phyloP scores from a whole-genome alignment of 2,113 vertebrate genomes.

The Gallinago undulata region DNA sequence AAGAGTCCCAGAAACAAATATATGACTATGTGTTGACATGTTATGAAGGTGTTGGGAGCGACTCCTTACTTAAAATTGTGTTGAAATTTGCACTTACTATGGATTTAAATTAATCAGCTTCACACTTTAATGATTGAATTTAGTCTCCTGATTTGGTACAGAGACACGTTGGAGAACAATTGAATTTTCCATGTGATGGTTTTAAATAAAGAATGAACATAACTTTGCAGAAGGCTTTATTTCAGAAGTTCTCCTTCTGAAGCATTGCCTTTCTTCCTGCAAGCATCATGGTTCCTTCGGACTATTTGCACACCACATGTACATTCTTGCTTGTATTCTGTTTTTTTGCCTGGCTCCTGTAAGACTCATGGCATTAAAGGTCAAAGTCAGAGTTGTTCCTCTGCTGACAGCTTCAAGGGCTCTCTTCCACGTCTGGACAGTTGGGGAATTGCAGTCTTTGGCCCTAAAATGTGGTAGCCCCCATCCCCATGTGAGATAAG shows the following conservation, averaged over 20 bases:
- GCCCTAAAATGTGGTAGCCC: neutral
- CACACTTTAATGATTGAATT: constrained; percentile 60
- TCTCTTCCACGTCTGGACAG: neutral
- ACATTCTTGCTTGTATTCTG: neutral
- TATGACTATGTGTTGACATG: constrained; percentile 69
- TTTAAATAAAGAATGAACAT: constrained; percentile 14
- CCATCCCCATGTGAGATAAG: neutral
- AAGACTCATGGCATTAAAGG: neutral
- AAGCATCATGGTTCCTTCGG: neutral
- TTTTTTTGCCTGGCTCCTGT: neutral
- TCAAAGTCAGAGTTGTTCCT: neutral
- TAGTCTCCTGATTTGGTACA: constrained; percentile 31
- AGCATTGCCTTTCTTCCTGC: neutral
- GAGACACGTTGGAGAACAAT: constrained; percentile 27
- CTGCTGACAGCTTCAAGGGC: neutral
- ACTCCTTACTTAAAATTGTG: constrained; percentile 62
- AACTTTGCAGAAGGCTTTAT: neutral
- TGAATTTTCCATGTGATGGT: constrained; percentile 21
- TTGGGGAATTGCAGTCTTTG: neutral
- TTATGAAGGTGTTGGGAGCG: constrained; percentile 66
- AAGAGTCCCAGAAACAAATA: constrained; percentile 70
- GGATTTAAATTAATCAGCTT: constrained; percentile 60
- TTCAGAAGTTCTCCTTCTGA: neutral
- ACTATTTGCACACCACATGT: accelerated
- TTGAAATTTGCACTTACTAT: constrained; percentile 66